Base-by-base conservation (phyloP, 2,113 vertebrate species). In the Otis tarda region DNA sequence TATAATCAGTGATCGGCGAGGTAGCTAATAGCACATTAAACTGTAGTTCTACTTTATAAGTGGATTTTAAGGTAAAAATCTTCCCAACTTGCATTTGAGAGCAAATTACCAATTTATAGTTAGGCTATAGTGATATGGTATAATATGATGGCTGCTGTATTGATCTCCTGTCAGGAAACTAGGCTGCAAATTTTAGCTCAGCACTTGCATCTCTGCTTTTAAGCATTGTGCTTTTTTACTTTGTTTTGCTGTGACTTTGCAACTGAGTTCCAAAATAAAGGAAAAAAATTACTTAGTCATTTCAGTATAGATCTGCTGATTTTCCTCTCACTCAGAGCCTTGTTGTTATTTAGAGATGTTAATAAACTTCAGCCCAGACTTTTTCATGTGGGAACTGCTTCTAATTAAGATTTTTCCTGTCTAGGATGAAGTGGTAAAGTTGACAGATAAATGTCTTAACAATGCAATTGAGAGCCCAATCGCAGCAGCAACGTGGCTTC, bases 381-480 rank as follows among this genome's bases (percentile, higher is more conserved):
- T 83, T 78, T 65, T 47, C 18, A 6, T 39, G 43, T 67, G 35
- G 56, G 63, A 90, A 33, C 57, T 96, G 37, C 56, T 96, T 84
- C 83, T 87, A n/a, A 43, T 94, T 21, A 70, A 55, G 37, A 13
- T 90, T 83, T 94, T 87, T 89, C 37, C 43, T 73, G 71, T 91
- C 87, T 94, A 99, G 99, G 98, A 99, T 55, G 99, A 99, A 41
- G 97, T 99, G 87, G 94, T 98, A 87, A 99, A 99, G 94, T 93
- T 99, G 93, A 98, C 98, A 41, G 98, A 99, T 95, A 99, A 99
- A 95, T 98, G 97, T 95, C 98, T 99, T 92, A 99, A 98, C 98
- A 99, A 98, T 60, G 91, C 98, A 22, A 97, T 98, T 25, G 98
- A 98, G 61, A 99, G 98, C 94, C 98, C 99, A 10, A 57, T 93